Evolutionary conservation across 2,888 invertebrate species (phyloP).

Genomic region (Sclerodermus sp.): DNA sequence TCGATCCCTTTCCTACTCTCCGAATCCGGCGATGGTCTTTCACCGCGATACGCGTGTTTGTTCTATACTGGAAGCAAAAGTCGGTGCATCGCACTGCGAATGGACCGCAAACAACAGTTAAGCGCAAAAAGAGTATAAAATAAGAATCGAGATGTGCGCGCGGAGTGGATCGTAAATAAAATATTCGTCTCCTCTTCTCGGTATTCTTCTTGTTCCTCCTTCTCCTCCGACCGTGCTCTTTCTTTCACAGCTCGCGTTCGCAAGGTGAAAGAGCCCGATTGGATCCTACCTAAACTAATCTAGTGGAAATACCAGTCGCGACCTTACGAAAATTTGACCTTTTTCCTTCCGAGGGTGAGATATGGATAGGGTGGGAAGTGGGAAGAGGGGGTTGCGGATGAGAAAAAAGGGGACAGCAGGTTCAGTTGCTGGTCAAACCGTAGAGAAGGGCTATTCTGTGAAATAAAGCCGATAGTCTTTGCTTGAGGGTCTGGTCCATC

Average conservation of each 20-base stretch:
- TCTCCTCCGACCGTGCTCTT: no score
- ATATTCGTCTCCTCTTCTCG: constrained; percentile 33
- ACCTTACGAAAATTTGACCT: no score
- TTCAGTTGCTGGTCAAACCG: constrained; percentile 51
- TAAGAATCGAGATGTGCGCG: constrained; percentile 30
- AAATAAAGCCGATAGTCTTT: constrained; percentile 62
- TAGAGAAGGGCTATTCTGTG: constrained; percentile 61
- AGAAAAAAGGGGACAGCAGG: no score
- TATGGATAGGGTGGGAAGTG: background rate
- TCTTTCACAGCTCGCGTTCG: no score
- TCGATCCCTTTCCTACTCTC: no score
- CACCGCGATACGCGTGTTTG: constrained; percentile 14
- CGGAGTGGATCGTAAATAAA: constrained; percentile 39
- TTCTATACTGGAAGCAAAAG: constrained; percentile 19
- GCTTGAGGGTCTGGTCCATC: constrained; percentile 61
- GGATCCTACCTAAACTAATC: no score
- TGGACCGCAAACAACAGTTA: constrained; percentile 47
- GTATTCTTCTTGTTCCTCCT: no score
- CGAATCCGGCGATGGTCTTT: background rate
- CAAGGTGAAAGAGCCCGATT: no score
- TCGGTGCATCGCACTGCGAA: constrained; percentile 22
- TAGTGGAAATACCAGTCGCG: no score
- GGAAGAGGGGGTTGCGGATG: no score
- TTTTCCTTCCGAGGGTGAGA: no score
- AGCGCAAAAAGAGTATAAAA: constrained; percentile 42